Evolutionary conservation across 2,888 invertebrate species (phyloP).

Genomic region (Cosmia trapezina): DNA sequence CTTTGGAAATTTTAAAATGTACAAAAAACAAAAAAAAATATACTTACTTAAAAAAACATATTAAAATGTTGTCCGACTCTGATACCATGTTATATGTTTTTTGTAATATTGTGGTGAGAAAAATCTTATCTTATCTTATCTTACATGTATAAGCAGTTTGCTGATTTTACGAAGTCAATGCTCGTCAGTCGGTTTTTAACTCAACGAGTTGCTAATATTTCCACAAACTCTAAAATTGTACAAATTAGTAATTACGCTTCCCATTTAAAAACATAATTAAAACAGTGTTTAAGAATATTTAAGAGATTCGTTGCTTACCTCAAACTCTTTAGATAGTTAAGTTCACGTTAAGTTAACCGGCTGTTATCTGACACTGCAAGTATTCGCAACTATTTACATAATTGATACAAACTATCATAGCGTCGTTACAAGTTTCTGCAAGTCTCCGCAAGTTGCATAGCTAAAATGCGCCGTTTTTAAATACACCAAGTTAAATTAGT

Average conservation of each 20-base stretch:
- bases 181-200: background rate
- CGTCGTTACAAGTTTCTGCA: conserved; percentile 18
- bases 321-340: conserved; percentile 16
- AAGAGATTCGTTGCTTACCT: background rate
- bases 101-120: too few relatives aligned
- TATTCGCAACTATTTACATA: conserved; percentile 52
- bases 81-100: too few relatives aligned
- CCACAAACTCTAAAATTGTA: background rate
- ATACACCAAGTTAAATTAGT: conserved; percentile 36
- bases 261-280: background rate
- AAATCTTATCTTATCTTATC: too few relatives aligned
- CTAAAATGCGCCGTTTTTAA: conserved; percentile 14
- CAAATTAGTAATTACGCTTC: background rate
- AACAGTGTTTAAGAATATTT: conserved; percentile 34
- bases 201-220: background rate
- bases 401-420: conserved; percentile 41
- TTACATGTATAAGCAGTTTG: background rate
- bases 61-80: too few relatives aligned
- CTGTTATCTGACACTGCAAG: conserved; percentile 35
- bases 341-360: conserved; percentile 29
- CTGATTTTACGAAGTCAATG: background rate
- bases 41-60: too few relatives aligned
- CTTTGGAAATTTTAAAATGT: background rate
- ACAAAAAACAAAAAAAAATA: too few relatives aligned
- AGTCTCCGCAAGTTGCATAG: conserved; percentile 10